A percentile compares a stretch with the other conserved stretches of the same genome.
phyloP scores from a whole-genome alignment of 2,113 vertebrate species.

The Emydura subglobosa region DNA sequence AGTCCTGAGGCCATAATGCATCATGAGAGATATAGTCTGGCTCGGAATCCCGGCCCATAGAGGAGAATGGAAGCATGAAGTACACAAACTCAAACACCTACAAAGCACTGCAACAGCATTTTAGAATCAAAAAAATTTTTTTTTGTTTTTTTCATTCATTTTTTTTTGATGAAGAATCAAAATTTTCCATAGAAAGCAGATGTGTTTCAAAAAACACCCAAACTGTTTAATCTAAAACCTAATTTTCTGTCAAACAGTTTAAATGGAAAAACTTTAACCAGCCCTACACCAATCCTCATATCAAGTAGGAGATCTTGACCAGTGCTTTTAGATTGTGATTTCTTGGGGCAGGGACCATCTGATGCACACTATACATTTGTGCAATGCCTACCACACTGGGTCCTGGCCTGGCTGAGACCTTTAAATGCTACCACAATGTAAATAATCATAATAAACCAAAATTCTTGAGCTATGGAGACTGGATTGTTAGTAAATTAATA shows the following conservation, averaged over 20 bases:
- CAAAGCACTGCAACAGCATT: not conserved
- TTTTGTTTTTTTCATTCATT: not conserved
- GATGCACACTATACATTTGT: not conserved
- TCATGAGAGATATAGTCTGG: not conserved
- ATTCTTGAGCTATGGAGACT: not conserved
- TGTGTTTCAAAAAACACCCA: not conserved
- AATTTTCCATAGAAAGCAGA: constrained; percentile 20
- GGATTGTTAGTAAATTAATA: not conserved
- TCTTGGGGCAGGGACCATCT: not conserved
- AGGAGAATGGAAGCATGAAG: not conserved
- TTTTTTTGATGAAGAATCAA: not conserved
- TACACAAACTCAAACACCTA: not conserved
- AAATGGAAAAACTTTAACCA: not conserved
- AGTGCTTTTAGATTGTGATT: not conserved
- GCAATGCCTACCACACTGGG: not conserved
- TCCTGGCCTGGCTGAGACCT: not conserved
- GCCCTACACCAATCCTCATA: not conserved
- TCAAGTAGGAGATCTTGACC: not conserved
- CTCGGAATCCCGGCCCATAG: not conserved
- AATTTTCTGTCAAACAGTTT: constrained; percentile 6
- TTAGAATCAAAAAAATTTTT: not conserved
- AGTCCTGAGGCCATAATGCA: not conserved
- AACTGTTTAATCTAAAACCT: not conserved
- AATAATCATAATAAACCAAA: not conserved
- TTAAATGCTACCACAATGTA: not conserved